Evolutionary conservation across 2,888 invertebrate genomes (phyloP).

Genomic region (Idaea dimidiata): DNA sequence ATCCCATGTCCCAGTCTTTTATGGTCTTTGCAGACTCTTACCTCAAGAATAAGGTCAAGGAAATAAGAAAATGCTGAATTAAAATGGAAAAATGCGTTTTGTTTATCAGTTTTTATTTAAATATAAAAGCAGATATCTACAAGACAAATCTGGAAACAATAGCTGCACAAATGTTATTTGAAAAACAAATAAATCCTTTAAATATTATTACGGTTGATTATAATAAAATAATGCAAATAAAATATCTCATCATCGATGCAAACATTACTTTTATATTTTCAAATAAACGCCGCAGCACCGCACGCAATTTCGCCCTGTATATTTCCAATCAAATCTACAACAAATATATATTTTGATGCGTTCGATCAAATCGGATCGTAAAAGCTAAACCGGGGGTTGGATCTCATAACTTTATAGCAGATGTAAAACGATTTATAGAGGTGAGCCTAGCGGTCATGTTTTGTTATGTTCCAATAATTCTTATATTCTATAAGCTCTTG

Average conservation of each 20-base stretch:
- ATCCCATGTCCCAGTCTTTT: too few relatives aligned
- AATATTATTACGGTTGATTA: background rate
- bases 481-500: conserved; percentile 37
- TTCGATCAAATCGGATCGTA: conserved; percentile 55
- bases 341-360: conserved; percentile 17
- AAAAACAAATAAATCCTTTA: too few relatives aligned
- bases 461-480: conserved; percentile 75
- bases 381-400: conserved; percentile 72
- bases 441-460: conserved; percentile 64
- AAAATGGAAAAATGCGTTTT: too few relatives aligned
- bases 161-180: too few relatives aligned
- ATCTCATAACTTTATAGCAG: conserved; percentile 78
- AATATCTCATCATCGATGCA: conserved; percentile 13
- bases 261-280: conserved; percentile 29
- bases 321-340: conserved; percentile 62
- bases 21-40: too few relatives aligned
- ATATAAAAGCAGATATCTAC: too few relatives aligned
- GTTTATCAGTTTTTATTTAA: too few relatives aligned
- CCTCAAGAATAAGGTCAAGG: too few relatives aligned
- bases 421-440: conserved; percentile 75
- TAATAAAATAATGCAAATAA: background rate
- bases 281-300: conserved; percentile 36
- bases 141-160: too few relatives aligned
- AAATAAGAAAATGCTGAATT: too few relatives aligned
- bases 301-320: conserved; percentile 17